Evolutionary conservation across 2,888 invertebrate genomes (phyloP).

Genomic region (Napeogenes sylphis): DNA sequence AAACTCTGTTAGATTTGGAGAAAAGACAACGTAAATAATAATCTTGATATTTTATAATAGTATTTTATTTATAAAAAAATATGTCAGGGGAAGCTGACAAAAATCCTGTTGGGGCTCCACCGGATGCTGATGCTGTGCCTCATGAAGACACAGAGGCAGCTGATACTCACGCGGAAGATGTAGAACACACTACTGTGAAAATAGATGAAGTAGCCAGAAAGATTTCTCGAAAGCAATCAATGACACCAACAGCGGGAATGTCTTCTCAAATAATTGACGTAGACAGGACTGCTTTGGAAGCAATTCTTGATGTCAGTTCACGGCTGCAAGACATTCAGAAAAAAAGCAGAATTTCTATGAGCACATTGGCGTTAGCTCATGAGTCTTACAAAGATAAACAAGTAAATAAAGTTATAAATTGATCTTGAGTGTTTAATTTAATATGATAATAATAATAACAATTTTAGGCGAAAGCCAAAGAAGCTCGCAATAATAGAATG

Average conservation of each 20-base stretch:
- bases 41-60: slow-evolving; percentile 20
- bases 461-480: slow-evolving; percentile 80
- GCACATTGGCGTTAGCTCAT: slow-evolving; percentile 59
- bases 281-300: slow-evolving; percentile 63
- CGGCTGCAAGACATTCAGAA: slow-evolving; percentile 60
- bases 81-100: slow-evolving; percentile 47
- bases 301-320: slow-evolving; percentile 63
- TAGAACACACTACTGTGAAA: slow-evolving; percentile 41
- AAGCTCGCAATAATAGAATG: slow-evolving; percentile 73
- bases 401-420: slow-evolving; percentile 56
- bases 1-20: background rate
- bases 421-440: slow-evolving; percentile 44
- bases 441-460: background rate
- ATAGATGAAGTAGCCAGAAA: slow-evolving; percentile 41
- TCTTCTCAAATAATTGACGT: slow-evolving; percentile 46
- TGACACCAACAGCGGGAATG: slow-evolving; percentile 30
- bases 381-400: slow-evolving; percentile 74
- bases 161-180: slow-evolving; percentile 36
- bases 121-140: slow-evolving; percentile 20
- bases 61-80: slow-evolving; percentile 25
- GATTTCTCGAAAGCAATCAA: slow-evolving; percentile 41
- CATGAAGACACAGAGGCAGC: slow-evolving; percentile 24
- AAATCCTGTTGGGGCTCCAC: slow-evolving; percentile 32
- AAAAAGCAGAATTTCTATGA: slow-evolving; percentile 65
- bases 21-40: background rate